These are phyloP conservation scores for Zaprionus vittiger DNA, from an alignment of 1,140 invertebrate genomes.

Conservation along the genomic window DNA sequence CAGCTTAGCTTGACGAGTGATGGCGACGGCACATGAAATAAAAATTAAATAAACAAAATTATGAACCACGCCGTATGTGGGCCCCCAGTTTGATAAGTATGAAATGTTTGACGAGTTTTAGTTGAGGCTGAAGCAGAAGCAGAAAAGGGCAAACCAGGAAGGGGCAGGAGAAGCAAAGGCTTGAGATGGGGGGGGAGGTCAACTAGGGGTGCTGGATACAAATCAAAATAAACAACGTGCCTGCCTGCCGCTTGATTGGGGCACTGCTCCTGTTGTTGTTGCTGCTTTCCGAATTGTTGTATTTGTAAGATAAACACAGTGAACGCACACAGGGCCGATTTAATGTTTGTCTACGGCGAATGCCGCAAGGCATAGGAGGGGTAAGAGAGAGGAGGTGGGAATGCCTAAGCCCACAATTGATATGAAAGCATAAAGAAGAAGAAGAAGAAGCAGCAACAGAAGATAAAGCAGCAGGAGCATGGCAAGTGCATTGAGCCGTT, in stretches of 20 bases:
- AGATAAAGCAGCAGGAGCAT: neutral
- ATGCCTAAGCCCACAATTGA: constrained; percentile 29
- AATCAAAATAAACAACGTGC: constrained; percentile 78
- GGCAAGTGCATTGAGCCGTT: constrained; percentile 47
- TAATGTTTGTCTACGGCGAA: constrained; percentile 42
- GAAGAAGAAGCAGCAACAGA: neutral
- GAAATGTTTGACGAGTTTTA: constrained; percentile 52
- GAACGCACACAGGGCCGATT: constrained; percentile 53
- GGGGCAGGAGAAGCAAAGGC: neutral
- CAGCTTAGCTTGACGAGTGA: constrained; percentile 47
- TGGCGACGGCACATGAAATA: constrained; percentile 76
- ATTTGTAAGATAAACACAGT: constrained; percentile 72
- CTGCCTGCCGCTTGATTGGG: constrained; percentile 49
- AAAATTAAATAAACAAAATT: constrained; percentile 83
- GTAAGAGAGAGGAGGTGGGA: neutral
- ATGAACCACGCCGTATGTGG: constrained; percentile 72
- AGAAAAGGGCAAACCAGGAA: neutral
- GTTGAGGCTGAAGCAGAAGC: constrained; percentile 39
- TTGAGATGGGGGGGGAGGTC: neutral
- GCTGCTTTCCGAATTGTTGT: constrained; percentile 70
- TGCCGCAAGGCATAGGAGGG: constrained; percentile 9
- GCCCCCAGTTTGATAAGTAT: constrained; percentile 57
- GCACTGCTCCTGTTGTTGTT: constrained; percentile 28
- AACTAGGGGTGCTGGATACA: constrained; percentile 33
- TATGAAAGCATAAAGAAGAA: constrained; percentile 2